Conservation (phyloP, 1,140 invertebrate species). For the Platyscapa corneri region DNA sequence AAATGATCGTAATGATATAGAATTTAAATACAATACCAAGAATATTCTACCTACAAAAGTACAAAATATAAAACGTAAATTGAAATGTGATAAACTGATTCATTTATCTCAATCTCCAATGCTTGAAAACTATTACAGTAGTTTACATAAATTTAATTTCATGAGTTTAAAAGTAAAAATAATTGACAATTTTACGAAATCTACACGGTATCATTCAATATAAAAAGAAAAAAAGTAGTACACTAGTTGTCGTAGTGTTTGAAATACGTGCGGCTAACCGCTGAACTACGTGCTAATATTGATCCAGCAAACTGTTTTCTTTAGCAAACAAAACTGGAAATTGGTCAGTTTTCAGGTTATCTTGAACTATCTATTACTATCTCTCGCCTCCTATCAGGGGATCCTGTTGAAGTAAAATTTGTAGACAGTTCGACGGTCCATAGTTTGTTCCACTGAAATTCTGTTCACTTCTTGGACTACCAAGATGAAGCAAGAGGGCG, state of each 20-base stretch:
- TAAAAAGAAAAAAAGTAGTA: not conserved
- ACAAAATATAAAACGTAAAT: no score
- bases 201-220: not conserved
- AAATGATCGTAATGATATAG: no score
- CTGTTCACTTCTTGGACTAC: not conserved
- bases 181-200: not conserved
- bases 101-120: no score
- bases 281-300: slow-evolving; percentile 58
- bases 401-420: slow-evolving; percentile 71
- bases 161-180: not conserved
- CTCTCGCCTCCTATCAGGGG: slow-evolving; percentile 46
- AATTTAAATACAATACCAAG: no score
- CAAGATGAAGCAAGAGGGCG: not conserved
- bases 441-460: not conserved
- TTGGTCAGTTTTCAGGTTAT: slow-evolving; percentile 43
- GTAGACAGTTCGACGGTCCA: slow-evolving; percentile 50
- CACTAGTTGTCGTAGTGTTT: not conserved
- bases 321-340: slow-evolving; percentile 55
- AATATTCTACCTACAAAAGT: no score
- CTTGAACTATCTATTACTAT: not conserved
- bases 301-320: slow-evolving; percentile 64
- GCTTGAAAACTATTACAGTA: no score
- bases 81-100: no score
- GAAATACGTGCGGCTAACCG: not conserved
- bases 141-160: slow-evolving; percentile 51